These are phyloP conservation scores for Epistrophella euchroma DNA, from an alignment of 2,888 invertebrate genomes.

Conservation along the genomic window DNA sequence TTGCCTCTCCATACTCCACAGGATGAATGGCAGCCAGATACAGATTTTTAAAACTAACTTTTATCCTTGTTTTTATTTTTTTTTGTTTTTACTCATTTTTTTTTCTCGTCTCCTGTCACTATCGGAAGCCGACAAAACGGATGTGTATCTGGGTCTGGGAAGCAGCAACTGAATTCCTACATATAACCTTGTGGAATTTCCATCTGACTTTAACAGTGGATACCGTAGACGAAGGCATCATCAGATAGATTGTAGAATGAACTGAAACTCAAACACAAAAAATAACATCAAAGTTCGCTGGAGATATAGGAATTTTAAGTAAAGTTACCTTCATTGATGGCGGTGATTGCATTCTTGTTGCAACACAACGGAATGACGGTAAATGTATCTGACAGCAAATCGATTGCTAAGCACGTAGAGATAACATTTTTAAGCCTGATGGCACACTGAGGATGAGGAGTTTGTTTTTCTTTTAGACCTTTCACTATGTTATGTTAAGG, in stretches of 20 bases:
- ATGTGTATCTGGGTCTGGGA: constrained; percentile 45
- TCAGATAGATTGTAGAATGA: not conserved
- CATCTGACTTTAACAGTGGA: constrained; percentile 32
- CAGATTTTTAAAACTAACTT: constrained; percentile 43
- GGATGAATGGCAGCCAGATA: constrained; percentile 52
- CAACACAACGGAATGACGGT: constrained; percentile 54
- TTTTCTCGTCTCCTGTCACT: constrained; percentile 40
- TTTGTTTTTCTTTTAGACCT: not conserved
- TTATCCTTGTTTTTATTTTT: not conserved
- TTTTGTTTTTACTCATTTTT: not conserved
- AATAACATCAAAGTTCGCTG: constrained; percentile 19
- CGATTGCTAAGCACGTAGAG: constrained; percentile 56
- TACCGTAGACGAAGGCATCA: constrained; percentile 9
- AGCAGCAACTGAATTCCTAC: constrained; percentile 43
- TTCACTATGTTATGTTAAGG: constrained; percentile 2
- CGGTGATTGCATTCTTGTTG: constrained; percentile 64
- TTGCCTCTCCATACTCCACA: constrained; percentile 38
- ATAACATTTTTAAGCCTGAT: constrained; percentile 61
- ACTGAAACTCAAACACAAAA: constrained; percentile 25
- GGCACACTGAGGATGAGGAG: not conserved
- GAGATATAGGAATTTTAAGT: constrained; percentile 46
- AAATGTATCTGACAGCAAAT: constrained; percentile 56
- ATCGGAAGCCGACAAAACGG: constrained; percentile 61
- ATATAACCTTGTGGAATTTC: constrained; percentile 49
- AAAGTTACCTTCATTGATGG: constrained; percentile 48